Base-by-base conservation (phyloP, 2,888 invertebrate genomes). In the Molanna angustata region DNA sequence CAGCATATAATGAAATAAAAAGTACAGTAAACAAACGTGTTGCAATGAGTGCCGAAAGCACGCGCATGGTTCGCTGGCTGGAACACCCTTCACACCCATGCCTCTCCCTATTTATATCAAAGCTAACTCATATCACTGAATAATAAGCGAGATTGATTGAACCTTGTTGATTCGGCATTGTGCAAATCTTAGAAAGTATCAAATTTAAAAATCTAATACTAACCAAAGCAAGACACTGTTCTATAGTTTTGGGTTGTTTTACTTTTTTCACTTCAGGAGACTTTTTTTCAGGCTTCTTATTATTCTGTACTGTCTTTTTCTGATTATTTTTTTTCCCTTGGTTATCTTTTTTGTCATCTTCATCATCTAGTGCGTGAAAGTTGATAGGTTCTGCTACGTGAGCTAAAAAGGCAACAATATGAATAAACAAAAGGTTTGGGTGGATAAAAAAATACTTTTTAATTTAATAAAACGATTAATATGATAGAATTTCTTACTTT, bases 241-340 rank as follows among this genome's bases (percentile, higher is more conserved):
- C 84, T 49, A 85, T 72, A 31, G 81, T 80, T 66, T 84, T 85
- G 21, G 83, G 83, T 37, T 75, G 77, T 63, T 84, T 85, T 3
- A 82, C 80, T 66, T 85, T 86, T 0, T 77, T 63, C 16, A 72
- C 65, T 59, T 80, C 80, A 35, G 69, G 66, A 61, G 74, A 73
- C 59, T 78, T 81, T 54, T 79, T 78, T 32, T 79, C 77, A 48
- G 69, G 74, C 75, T 62, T 67, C 66, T 49, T 62, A 61, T 21
- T 55, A 40, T 37, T 57, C 65, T 65, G 56, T 9, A 71, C 72
- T n/a, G 66, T 68, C 40, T 70, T 67, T 55, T 52, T 53, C 60
- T 21, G 64, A 31, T 35, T 37, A 37, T 59, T 44, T 79, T 76
- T 61, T 80, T 79, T 62, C 73, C 70, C 47, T 70, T 75, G 70